Evolutionary conservation across 1,140 invertebrate genomes (phyloP).

Genomic region (Chionoecetes opilio): DNA sequence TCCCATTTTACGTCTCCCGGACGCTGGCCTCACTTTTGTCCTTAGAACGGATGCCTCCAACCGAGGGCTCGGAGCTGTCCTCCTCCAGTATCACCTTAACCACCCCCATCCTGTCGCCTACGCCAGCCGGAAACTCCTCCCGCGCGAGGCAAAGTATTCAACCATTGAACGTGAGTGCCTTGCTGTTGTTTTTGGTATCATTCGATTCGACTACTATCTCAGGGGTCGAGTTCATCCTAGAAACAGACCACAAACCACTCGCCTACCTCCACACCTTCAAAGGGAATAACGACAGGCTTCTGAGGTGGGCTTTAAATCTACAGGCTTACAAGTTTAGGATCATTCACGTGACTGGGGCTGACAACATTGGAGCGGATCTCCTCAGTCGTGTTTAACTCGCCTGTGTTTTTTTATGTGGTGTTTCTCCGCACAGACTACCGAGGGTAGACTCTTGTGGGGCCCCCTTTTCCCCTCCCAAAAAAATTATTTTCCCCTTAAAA

Average conservation of each 20-base stretch:
- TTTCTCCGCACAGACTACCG: neutral
- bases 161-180: neutral
- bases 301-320: neutral
- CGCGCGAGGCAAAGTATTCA: neutral
- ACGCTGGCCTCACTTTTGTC: neutral
- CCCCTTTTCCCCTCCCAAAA: no score
- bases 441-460: neutral
- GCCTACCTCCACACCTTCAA: no score
- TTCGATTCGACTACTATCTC: neutral
- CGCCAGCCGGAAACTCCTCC: neutral
- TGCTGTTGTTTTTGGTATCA: neutral
- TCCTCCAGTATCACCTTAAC: neutral
- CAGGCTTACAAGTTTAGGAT: neutral
- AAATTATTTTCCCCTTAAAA: no score
- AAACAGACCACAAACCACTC: no score
- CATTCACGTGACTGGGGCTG: neutral
- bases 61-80: neutral
- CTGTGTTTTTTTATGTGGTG: neutral
- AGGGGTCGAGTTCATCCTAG: neutral
- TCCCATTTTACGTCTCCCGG: neutral
- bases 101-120: neutral
- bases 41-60: slow-evolving; percentile 14
- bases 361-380: neutral
- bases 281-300: neutral
- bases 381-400: no score